Conservation (phyloP, 2,113 vertebrate genomes). For the Aegithalos caudatus region DNA sequence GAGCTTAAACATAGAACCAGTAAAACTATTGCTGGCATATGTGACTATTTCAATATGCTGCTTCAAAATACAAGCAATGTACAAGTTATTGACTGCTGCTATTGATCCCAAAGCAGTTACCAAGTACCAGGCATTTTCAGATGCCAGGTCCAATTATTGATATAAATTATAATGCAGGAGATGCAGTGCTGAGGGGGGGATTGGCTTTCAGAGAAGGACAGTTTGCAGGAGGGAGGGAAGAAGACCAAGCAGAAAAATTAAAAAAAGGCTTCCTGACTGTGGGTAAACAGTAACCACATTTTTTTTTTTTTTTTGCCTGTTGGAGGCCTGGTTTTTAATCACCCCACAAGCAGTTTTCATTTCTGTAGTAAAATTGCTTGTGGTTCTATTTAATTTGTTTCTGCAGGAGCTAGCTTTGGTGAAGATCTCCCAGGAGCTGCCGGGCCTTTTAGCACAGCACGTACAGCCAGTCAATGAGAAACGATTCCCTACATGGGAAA, state of each 20-base stretch:
- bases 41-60: constrained; percentile 4
- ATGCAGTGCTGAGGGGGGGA: background rate
- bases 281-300: constrained; percentile 83
- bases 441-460: constrained; percentile 84
- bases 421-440: constrained; percentile 87
- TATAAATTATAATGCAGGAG: constrained; percentile 28
- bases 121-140: constrained; percentile 52
- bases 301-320: constrained; percentile 74
- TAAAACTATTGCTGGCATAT: background rate
- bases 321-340: constrained; percentile 84
- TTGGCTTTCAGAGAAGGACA: background rate
- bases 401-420: constrained; percentile 84
- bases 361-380: constrained; percentile 85
- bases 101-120: constrained; percentile 44
- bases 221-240: constrained; percentile 41
- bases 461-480: constrained; percentile 83
- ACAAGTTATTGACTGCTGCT: constrained; percentile 27
- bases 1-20: background rate
- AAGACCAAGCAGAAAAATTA: constrained; percentile 60
- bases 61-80: constrained; percentile 4
- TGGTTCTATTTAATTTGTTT: constrained; percentile 81
- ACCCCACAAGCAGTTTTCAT: constrained; percentile 85
- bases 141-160: constrained; percentile 43
- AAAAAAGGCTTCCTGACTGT: constrained; percentile 78
- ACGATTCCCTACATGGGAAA: constrained; percentile 86